Evolutionary conservation across 1,140 invertebrate genomes (phyloP), one percentile per base, ranked within the genome.

Genomic region (Lycorma delicatula): DNA sequence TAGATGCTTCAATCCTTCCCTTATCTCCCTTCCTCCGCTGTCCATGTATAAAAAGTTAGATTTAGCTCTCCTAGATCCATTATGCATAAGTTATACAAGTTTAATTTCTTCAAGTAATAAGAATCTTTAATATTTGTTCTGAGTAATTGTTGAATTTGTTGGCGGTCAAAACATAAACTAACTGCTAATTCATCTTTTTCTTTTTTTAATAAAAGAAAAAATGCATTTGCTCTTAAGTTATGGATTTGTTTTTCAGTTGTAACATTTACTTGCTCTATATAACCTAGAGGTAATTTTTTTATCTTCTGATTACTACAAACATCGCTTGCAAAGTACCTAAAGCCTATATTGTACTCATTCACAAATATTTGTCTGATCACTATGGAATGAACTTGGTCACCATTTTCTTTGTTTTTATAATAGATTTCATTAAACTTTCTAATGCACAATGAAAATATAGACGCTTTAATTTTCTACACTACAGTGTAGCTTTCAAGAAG

Each of bases 81-180:
- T 16, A 46, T 46, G 18, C 41, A 46, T 46, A 46, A 22, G 16
- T 16, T 7, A 18, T 46, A 46, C 5, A 46, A 46, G 20, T 18
- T 34, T 34, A 34, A 9, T n/a, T 34, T 9, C 31, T n/a, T 34
- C n/a, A 34, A n/a, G n/a, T 34, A 34, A 34, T 34, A 34, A 9
- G 31, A 9, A 34, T 34, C 31, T 34, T 34, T 9, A 34, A 34
- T 34, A n/a, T 34, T 34, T 34, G 31, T 34, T 34, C n/a, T 34
- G 9, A n/a, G 36, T 12, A 41, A 11, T 3, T 4, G 11, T 41
- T 41, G 36, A 20, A 41, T 41, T 41, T 3, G 3, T 20, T 41
- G 36, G n/a, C n/a, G 36, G 20, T 41, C 36, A 41, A 41, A 41
- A 41, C 36, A 41, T 20, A 41, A 41, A n/a, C n/a, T n/a, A n/a